These are phyloP conservation scores for Bufotes viridis DNA, from an alignment of 2,797 vertebrate genomes.

Conservation along the genomic window DNA sequence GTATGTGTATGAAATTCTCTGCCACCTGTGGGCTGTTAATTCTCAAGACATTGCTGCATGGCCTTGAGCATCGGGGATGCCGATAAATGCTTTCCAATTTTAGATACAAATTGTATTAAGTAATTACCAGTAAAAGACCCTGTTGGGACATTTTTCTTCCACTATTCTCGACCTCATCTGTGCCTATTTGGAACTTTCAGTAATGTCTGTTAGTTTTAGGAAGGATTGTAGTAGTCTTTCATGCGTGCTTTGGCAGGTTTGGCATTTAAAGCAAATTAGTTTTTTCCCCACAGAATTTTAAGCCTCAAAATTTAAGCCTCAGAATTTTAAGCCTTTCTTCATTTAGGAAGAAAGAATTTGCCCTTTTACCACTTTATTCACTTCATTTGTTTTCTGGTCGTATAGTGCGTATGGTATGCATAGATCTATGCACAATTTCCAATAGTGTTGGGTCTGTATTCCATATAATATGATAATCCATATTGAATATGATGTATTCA, in stretches of 20 bases:
- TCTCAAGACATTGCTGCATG: neutral
- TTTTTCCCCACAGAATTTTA: conserved; percentile 35
- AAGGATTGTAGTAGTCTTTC: conserved; percentile 36
- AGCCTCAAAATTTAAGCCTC: conserved; percentile 44
- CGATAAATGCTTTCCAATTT: conserved; percentile 34
- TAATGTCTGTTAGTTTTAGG: conserved; percentile 59
- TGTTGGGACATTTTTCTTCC: conserved; percentile 16
- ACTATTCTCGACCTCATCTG: conserved; percentile 33
- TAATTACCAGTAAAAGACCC: conserved; percentile 46
- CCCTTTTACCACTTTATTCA: conserved; percentile 41
- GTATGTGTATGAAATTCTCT: neutral
- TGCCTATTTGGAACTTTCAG: conserved; percentile 44
- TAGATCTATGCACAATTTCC: neutral
- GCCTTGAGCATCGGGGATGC: neutral
- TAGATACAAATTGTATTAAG: conserved; percentile 48
- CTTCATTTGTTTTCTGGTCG: conserved; percentile 37
- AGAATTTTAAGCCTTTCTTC: conserved; percentile 40
- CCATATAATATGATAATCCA: neutral
- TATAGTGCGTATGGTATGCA: neutral
- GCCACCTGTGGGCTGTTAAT: conserved; percentile 13
- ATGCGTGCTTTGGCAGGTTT: conserved; percentile 46
- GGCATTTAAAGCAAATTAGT: conserved; percentile 56
- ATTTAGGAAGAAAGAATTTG: conserved; percentile 35
- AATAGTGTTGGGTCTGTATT: neutral
- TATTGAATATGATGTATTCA: neutral